Percentiles rank a stretch among this genome's conserved stretches.
Conservation (phyloP, 1,140 invertebrate genomes). For the Camponotus vicinus region DNA sequence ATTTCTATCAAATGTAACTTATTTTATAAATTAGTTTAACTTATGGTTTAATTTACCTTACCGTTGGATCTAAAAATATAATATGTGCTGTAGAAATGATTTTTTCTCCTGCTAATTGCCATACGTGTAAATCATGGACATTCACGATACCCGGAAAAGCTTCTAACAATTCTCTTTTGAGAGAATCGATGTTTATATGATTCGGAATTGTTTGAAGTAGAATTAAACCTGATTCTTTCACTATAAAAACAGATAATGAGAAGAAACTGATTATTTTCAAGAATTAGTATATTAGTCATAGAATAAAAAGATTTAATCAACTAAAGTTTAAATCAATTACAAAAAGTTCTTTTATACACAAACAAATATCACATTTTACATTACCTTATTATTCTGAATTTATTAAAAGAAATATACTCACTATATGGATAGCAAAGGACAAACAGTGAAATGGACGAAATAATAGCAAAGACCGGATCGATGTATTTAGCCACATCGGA, state of each 20-base stretch:
- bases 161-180: constrained; percentile 88
- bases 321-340: too few species aligned
- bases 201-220: constrained; percentile 93
- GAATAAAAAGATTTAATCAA: too few species aligned
- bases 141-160: constrained; percentile 93
- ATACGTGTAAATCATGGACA: constrained; percentile 94
- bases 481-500: constrained; percentile 89
- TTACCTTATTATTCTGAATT: background rate
- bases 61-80: constrained; percentile 89
- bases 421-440: constrained; percentile 91
- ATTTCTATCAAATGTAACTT: background rate
- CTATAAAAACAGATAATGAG: constrained; percentile 83
- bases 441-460: constrained; percentile 89
- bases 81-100: constrained; percentile 92
- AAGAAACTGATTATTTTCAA: background rate
- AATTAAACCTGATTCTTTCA: constrained; percentile 92
- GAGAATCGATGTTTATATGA: constrained; percentile 90
- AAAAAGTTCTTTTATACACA: background rate
- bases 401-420: constrained; percentile 84
- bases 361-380: background rate
- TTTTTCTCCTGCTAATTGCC: constrained; percentile 91
- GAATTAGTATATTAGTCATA: background rate
- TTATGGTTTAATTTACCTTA: constrained; percentile 75
- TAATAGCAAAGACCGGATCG: constrained; percentile 90
- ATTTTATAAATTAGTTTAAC: background rate